These are phyloP conservation scores for Larimichthys polyactis DNA, from an alignment of 2,113 vertebrate species.

Conservation along the genomic window DNA sequence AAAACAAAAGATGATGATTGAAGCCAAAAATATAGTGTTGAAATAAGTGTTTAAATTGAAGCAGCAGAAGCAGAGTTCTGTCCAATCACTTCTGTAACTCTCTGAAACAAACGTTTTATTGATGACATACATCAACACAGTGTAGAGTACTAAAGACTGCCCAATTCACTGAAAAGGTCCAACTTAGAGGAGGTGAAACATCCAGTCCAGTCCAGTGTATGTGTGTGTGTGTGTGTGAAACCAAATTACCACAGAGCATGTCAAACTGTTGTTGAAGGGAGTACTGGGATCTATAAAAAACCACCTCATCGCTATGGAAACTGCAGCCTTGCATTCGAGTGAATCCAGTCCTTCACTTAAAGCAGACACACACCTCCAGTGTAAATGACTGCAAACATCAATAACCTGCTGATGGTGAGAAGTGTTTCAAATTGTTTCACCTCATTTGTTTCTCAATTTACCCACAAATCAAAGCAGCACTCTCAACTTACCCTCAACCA, in stretches of 20 bases:
- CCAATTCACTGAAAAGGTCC: background rate
- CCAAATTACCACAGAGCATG: conserved; percentile 27
- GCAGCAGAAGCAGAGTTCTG: background rate
- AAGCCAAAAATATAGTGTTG: no score
- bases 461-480: conserved; percentile 11
- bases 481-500: background rate
- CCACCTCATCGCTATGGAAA: conserved; percentile 58
- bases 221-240: conserved; percentile 30
- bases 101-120: background rate
- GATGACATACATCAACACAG: background rate
- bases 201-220: conserved; percentile 25
- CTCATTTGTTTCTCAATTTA: conserved; percentile 26
- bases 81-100: background rate
- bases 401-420: conserved; percentile 2
- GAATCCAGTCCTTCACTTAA: conserved; percentile 9
- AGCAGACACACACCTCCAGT: conserved; percentile 12
- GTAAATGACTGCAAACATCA: conserved; percentile 2
- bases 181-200: background rate
- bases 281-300: conserved; percentile 56
- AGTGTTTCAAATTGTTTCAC: conserved; percentile 10
- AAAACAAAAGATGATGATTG: no score
- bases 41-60: no score
- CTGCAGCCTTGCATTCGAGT: conserved; percentile 36
- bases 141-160: background rate
- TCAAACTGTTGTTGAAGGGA: conserved; percentile 38